Percentiles rank a stretch among this genome's conserved stretches.
Conservation (phyloP, 2,113 vertebrate species). For the Burhinus oedicnemus region DNA sequence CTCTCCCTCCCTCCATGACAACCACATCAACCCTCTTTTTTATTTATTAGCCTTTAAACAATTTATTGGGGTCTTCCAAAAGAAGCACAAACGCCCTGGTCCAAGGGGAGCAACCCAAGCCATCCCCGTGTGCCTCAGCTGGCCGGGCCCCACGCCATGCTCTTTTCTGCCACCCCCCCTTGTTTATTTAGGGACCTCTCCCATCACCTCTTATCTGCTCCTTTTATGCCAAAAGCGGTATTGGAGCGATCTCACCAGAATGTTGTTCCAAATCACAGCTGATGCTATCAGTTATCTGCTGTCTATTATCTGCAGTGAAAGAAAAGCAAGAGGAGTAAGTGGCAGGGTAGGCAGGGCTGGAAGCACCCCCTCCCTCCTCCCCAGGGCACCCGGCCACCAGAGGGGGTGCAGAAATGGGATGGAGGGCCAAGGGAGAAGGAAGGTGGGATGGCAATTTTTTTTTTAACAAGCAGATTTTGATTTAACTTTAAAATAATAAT, state of each 20-base stretch:
- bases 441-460: not conserved
- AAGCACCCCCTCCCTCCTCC: not conserved
- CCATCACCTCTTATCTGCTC: not conserved
- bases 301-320: not conserved
- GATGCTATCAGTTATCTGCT: not conserved
- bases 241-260: not conserved
- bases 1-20: not conserved
- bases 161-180: no score
- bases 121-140: fast-evolving
- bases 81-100: fast-evolving
- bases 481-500: not conserved
- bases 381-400: not conserved
- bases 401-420: not conserved
- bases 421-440: not conserved
- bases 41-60: not conserved
- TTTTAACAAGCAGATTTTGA: not conserved
- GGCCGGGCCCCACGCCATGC: fast-evolving
- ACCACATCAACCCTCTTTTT: not conserved
- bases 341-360: not conserved
- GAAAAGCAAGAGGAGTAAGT: not conserved
- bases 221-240: not conserved
- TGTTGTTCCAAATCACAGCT: not conserved
- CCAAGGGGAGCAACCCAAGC: not conserved
- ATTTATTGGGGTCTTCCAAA: not conserved
- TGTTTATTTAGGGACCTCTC: not conserved